phyloP scores from a whole-genome alignment of 2,888 invertebrate species.

The Scaeva pyrastri region DNA sequence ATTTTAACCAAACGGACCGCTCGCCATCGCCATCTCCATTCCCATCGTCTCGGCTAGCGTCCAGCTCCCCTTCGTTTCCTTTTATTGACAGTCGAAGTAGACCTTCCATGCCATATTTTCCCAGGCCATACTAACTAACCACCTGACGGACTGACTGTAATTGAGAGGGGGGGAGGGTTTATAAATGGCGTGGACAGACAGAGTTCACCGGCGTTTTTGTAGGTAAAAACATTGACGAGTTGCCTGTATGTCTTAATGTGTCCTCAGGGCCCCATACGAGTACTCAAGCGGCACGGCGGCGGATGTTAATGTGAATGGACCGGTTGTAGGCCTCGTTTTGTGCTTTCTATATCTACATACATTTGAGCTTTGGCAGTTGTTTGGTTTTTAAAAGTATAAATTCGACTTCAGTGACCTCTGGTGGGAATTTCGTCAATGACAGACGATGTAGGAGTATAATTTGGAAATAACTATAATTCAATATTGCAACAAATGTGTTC shows the following conservation, averaged over 20 bases:
- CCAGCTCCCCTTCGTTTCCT: slow-evolving; percentile 1
- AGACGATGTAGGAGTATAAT: neutral
- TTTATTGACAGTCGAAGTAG: slow-evolving; percentile 35
- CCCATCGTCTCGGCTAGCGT: too few species aligned
- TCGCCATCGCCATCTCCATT: slow-evolving; percentile 46
- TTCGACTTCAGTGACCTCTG: slow-evolving; percentile 6
- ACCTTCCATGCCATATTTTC: slow-evolving; percentile 34
- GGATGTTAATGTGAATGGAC: slow-evolving; percentile 30
- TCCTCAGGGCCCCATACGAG: slow-evolving; percentile 14
- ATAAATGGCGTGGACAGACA: slow-evolving; percentile 9
- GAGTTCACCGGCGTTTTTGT: slow-evolving; percentile 10
- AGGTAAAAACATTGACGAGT: slow-evolving; percentile 17
- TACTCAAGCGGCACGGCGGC: too few species aligned
- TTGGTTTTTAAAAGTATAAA: neutral
- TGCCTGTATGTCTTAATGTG: slow-evolving; percentile 13
- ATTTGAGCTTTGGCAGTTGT: slow-evolving; percentile 10
- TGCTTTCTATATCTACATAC: too few species aligned
- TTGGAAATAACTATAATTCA: neutral
- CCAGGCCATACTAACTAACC: neutral
- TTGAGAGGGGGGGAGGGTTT: neutral
- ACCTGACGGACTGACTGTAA: neutral
- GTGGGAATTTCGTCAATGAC: slow-evolving; percentile 6
- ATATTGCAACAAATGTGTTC: slow-evolving; percentile 16
- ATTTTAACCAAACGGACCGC: slow-evolving; percentile 58
- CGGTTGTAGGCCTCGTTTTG: slow-evolving; percentile 4